Evolutionary conservation across 2,888 invertebrate genomes (phyloP).

Genomic region (Pherbina coryleti): DNA sequence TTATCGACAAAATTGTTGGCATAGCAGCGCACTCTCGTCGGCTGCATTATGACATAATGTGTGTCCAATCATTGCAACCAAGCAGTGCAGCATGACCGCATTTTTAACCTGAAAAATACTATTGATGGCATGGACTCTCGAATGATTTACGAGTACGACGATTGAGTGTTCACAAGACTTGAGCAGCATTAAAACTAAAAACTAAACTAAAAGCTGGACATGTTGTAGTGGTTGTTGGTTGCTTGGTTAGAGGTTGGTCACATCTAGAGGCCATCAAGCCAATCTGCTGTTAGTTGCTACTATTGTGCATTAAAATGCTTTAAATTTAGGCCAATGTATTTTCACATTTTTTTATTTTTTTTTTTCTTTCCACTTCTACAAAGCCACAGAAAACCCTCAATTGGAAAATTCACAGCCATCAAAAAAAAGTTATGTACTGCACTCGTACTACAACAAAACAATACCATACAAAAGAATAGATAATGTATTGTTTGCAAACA

Average conservation of each 20-base stretch:
- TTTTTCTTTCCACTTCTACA: not conserved
- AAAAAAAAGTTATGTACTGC: not conserved
- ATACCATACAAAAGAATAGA: not conserved
- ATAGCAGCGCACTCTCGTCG: not conserved
- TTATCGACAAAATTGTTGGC: not conserved
- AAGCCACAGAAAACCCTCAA: not conserved
- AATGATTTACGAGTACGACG: not conserved
- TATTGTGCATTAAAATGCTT: not conserved
- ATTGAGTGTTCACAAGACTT: not conserved
- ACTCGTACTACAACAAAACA: not conserved
- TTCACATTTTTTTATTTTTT: not conserved
- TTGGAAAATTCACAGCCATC: conserved; percentile 11
- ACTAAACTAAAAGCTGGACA: not conserved
- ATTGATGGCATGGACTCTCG: conserved; percentile 2
- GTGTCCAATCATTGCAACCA: conserved; percentile 10
- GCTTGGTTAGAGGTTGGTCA: not conserved
- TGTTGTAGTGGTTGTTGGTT: not conserved
- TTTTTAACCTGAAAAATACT: conserved; percentile 21
- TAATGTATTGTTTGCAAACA: conserved; percentile 18
- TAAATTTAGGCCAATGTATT: conserved; percentile 13
- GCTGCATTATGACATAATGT: conserved; percentile 19
- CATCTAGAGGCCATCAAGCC: not conserved
- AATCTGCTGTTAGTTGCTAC: not conserved
- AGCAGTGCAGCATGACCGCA: conserved; percentile 23
- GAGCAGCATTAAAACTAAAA: not conserved